phyloP scores from a whole-genome alignment of 2,113 vertebrate species.

The Casuarius casuarius region DNA sequence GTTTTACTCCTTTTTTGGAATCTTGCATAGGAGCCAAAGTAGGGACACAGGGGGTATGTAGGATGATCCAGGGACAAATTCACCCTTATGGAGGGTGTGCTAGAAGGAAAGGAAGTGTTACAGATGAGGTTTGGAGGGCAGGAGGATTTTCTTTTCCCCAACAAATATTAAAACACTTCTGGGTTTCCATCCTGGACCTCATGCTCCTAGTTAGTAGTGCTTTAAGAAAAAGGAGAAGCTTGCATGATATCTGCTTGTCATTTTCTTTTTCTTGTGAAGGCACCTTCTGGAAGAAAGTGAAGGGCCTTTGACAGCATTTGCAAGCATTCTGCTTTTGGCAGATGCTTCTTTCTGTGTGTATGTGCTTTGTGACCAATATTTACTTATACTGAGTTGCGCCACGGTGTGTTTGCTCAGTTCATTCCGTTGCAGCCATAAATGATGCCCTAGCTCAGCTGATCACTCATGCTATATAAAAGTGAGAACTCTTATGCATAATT shows the following conservation, averaged over 20 bases:
- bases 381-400: constrained; percentile 18
- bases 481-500: constrained; percentile 47
- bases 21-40: neutral
- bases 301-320: neutral
- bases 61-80: neutral
- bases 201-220: neutral
- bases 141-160: neutral
- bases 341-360: neutral
- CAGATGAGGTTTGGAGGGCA: neutral
- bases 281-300: neutral
- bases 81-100: neutral
- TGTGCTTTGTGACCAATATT: constrained; percentile 4
- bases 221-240: neutral
- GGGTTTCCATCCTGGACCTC: neutral
- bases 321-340: constrained; percentile 5
- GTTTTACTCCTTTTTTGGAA: neutral
- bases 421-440: constrained; percentile 33
- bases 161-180: neutral
- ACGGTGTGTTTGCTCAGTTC: constrained; percentile 17
- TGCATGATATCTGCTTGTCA: neutral
- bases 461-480: neutral
- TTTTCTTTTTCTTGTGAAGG: neutral
- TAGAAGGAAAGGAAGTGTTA: neutral
- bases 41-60: neutral
- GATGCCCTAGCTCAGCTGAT: neutral